These are phyloP conservation scores for Dunckerocampus dactyliophorus DNA, from an alignment of 2,113 vertebrate genomes.

Conservation along the genomic window DNA sequence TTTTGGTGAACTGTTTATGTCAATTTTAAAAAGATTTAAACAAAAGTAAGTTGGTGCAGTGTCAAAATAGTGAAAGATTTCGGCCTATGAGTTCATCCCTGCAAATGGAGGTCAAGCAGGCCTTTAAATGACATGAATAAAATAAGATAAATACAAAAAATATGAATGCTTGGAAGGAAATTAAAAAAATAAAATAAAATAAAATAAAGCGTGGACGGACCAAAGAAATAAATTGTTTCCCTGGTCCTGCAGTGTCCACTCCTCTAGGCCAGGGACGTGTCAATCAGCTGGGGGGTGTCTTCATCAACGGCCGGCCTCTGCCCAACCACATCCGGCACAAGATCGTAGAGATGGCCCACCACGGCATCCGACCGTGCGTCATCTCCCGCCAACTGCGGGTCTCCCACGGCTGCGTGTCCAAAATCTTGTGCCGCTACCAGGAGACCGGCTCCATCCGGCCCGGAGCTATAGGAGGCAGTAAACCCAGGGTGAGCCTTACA, in stretches of 20 bases:
- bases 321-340: slow-evolving; percentile 97
- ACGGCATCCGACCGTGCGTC: slow-evolving; percentile 94
- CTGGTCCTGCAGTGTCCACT: slow-evolving; percentile 81
- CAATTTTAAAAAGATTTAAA: background rate
- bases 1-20: background rate
- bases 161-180: too few relatives aligned
- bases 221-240: background rate
- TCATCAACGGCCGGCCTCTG: slow-evolving; percentile 93
- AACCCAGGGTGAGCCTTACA: slow-evolving; percentile 86
- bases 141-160: too few relatives aligned
- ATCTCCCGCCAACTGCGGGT: slow-evolving; percentile 94
- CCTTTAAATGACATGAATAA: too few relatives aligned
- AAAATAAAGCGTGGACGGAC: too few relatives aligned
- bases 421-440: slow-evolving; percentile 96
- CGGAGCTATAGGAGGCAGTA: slow-evolving; percentile 95
- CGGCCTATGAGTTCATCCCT: too few relatives aligned
- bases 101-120: too few relatives aligned
- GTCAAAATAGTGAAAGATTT: background rate
- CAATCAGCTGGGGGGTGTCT: slow-evolving; percentile 97
- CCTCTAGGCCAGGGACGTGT: slow-evolving; percentile 95
- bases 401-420: slow-evolving; percentile 95
- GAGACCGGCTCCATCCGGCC: slow-evolving; percentile 96
- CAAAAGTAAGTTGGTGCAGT: background rate
- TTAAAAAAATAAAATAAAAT: too few relatives aligned
- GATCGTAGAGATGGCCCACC: slow-evolving; percentile 98